Evolutionary conservation across 2,888 invertebrate genomes (phyloP), one percentile per base, ranked within the genome.

Genomic region (Drosophila formosana): DNA sequence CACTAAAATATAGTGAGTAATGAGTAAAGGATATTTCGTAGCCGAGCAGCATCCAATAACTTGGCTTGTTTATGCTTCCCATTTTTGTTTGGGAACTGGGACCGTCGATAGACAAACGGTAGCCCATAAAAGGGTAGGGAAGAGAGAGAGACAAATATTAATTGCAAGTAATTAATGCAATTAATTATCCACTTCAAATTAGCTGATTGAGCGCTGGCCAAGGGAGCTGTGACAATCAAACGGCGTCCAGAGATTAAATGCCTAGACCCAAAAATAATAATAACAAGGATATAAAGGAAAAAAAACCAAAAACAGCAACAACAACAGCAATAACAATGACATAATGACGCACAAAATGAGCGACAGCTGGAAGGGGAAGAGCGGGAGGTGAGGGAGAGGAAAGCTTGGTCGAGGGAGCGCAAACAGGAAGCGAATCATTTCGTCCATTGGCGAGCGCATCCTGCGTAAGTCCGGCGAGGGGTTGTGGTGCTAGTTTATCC

Each of bases 401-500:
- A 18, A 18, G 18, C 18, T 0, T 18, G 26, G 7, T 18, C 18
- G 7, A 30, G 47, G 56, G 34, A 56, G 23, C 52, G 9, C 18
- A 37, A 43, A 45, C 63, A 74, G 75, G 72, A 72, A 75, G 52
- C 52, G 56, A 64, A 70, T 70, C 75, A 75, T 75, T 70, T 50
- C 52, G 51, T 49, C 56, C 60, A 57, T 70, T 52, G 70, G 41
- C n/a, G 39, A 9, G 37, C 49, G 52, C 70, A 73, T 70, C 60
- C 70, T 60, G 58, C 60, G 58, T 51, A 72, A 46, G 32, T 46
- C 46, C 46, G 41, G 34, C 34, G 2, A 18, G 4, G 3, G 28
- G 9, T 13, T 37, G 18, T 13, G 34, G 34, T 28, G 55, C 4
- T 58, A 5, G 43, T 32, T 43, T 7, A 55, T 25, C 8, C 55